These are phyloP conservation scores for Synanthedon vespiformis DNA, from an alignment of 2,888 invertebrate species.

Conservation along the genomic window DNA sequence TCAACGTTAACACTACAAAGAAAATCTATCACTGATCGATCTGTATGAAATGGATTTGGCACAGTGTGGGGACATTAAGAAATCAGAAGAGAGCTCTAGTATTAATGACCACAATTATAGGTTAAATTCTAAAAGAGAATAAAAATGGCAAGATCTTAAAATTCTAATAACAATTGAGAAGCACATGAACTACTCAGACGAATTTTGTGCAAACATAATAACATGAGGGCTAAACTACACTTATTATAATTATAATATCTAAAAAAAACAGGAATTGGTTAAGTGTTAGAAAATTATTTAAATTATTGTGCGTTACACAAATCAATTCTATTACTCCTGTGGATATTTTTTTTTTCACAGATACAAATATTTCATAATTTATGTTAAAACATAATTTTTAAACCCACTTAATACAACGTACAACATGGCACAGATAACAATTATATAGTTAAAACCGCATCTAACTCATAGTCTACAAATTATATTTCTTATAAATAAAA, in stretches of 20 bases:
- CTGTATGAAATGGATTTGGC: constrained; percentile 53
- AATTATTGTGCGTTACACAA: background rate
- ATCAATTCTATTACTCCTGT: background rate
- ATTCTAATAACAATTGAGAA: background rate
- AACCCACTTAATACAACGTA: background rate
- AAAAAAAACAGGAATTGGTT: background rate
- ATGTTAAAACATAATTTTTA: background rate
- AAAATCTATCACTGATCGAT: constrained; percentile 49
- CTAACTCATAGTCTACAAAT: background rate
- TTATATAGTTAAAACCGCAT: background rate
- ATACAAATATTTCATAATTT: background rate
- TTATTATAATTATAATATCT: background rate
- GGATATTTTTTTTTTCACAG: background rate
- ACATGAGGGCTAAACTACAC: background rate
- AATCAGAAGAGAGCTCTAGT: constrained; percentile 30
- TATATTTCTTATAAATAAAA: background rate
- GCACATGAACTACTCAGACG: background rate
- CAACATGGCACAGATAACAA: background rate
- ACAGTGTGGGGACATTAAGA: constrained; percentile 20
- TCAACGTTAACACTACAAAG: background rate
- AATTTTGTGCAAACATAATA: background rate
- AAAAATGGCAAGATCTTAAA: constrained; percentile 31
- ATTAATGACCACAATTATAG: constrained; percentile 10
- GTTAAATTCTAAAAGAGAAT: constrained; percentile 16
- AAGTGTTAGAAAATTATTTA: background rate